Base-by-base conservation (phyloP, 2,888 invertebrate species). In the Patella ulyssiponensis region DNA sequence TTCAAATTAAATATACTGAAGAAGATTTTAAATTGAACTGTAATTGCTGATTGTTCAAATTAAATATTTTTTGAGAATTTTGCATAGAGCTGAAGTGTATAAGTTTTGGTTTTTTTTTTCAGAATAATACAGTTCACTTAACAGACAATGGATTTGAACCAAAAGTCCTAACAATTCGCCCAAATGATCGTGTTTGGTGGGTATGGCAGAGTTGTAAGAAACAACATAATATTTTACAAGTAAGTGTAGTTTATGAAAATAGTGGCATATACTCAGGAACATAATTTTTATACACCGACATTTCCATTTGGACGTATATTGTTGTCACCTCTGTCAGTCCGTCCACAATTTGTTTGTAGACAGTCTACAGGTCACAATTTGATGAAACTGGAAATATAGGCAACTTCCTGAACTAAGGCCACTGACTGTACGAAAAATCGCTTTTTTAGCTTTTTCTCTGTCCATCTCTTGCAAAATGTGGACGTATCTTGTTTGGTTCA, bases 151-250 rank as follows among this genome's bases (percentile, higher is more conserved):
- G 91, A 20, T 90, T 91, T 83, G 89, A 91, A 75, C 92, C 91
- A 5, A 89, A 90, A 77, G 89, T 90, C 52, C 83, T 92, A 75
- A 91, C 90, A 14, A 88, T 92, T 44, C 86, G 90, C 53, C 90
- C 90, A 14, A 89, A 88, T 78, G 92, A 92, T 85, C 77, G 90
- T 53, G 90, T 92, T 20, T 92, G 91, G 92, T 92, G 91, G 91
- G 88, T 91, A 72, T 92, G 92, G 92, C 92, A 92, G 84, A 86
- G 85, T 74, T 87, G 89, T 51, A 89, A 88, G 78, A 88, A 89
- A 80, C 88, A 87, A 74, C 92, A 92, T 84, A 91, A 91, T 81
- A 88, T 92, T 52, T 78, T 89, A 44, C 92, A 92, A 88, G 91
- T 91, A 81, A 79, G 74, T 44, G 44, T 44, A 44, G 44, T 44